Base-by-base conservation (phyloP, 1,140 invertebrate species). In the Sitobion miscanthi region DNA sequence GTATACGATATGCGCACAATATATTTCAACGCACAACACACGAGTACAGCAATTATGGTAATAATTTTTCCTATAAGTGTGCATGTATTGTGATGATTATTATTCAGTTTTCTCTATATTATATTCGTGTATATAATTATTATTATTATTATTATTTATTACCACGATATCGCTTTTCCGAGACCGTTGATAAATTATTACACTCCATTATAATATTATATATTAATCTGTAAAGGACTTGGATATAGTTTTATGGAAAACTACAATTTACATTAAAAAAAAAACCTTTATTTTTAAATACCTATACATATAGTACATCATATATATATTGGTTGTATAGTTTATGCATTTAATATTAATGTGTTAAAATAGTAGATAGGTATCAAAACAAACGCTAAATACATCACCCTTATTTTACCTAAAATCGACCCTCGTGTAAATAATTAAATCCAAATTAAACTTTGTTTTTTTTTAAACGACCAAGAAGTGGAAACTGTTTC, bases 21-120 rank as follows among this genome's bases (percentile, higher is more conserved):
- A 30, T n/a, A 77, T 77, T n/a, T 77, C 30, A 77, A 77, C 62
- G 62, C 62, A 69, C 5, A 11, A 62, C 11, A 62, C 11, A n/a
- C 62, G 14, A 77, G 62, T n/a, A 77, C 11, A n/a, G 30, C 30
- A 77, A 77, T 77, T 77, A 77, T 77, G 62, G 14, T 77, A n/a
- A 77, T 77, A 77, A n/a, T 77, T n/a, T n/a, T 30, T 77, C 62
- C 30, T n/a, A 42, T 42, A 77, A 77, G 62, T 69, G 62, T 77
- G 62, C 62, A 77, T 77, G 62, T 77, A 77, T 77, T 77, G n/a
- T n/a, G 30, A 77, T 77, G 62, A 77, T 77, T 77, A 77, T 77
- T 77, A n/a, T 77, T 77, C n/a, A n/a, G 62, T 35, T n/a, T 77
- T n/a, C 30, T 77, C 62, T n/a, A n/a, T 77, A 9, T n/a, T 77